Conservation (phyloP, 2,888 invertebrate genomes). For the Brachyptera risi region DNA sequence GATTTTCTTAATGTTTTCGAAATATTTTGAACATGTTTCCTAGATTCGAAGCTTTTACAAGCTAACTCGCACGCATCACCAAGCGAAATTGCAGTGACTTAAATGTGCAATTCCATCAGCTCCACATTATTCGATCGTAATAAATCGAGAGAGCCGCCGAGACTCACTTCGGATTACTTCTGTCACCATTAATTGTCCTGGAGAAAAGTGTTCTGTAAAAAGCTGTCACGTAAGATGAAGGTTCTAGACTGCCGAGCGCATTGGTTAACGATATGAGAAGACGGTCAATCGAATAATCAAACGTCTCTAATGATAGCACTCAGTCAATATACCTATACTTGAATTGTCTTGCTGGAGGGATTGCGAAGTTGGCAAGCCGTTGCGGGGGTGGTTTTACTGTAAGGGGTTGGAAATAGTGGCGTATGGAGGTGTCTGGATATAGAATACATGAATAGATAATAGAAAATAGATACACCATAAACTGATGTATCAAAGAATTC, state of each 20-base stretch:
- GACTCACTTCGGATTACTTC: conserved; percentile 7
- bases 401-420: too few relatives aligned
- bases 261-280: too few relatives aligned
- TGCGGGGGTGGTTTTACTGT: conserved; percentile 12
- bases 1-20: background rate
- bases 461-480: too few relatives aligned
- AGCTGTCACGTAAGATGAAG: too few relatives aligned
- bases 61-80: too few relatives aligned
- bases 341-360: conserved; percentile 5
- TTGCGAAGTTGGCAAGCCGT: conserved; percentile 6
- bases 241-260: too few relatives aligned
- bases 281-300: too few relatives aligned
- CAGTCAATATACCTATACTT: conserved; percentile 12
- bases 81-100: background rate
- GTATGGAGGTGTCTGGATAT: too few relatives aligned
- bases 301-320: conserved; percentile 4
- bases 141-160: background rate
- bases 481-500: too few relatives aligned
- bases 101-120: too few relatives aligned
- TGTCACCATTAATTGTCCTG: conserved; percentile 9
- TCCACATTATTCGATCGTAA: background rate
- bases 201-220: background rate
- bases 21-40: background rate
- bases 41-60: too few relatives aligned
- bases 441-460: too few relatives aligned